phyloP scores from a whole-genome alignment of 2,113 vertebrate genomes.

The Etheostoma cragini region DNA sequence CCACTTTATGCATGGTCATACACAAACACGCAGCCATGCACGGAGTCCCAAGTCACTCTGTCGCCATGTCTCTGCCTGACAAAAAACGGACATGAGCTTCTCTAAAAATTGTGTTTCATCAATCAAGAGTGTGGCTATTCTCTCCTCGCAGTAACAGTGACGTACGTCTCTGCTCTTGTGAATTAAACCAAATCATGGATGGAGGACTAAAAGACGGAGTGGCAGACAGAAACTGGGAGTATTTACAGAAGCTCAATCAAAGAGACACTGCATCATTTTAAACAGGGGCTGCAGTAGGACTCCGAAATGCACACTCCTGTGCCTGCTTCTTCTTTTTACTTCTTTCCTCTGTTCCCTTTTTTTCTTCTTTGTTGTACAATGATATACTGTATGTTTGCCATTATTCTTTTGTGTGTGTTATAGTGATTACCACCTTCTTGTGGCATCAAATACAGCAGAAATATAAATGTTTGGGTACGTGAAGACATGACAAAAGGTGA shows the following conservation, averaged over 20 bases:
- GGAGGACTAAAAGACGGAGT: neutral
- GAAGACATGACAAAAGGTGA: neutral
- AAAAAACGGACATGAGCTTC: conserved; percentile 33
- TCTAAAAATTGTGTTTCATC: conserved; percentile 42
- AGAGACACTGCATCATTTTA: neutral
- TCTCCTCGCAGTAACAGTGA: neutral
- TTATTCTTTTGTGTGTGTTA: neutral
- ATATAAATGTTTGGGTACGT: neutral
- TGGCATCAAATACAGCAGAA: neutral
- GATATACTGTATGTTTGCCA: neutral
- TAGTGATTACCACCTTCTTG: neutral
- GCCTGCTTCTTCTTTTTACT: neutral
- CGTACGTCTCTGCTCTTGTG: conserved; percentile 1
- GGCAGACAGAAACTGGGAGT: conserved; percentile 24
- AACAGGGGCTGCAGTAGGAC: neutral
- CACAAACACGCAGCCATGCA: neutral
- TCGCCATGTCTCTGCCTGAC: conserved; percentile 13
- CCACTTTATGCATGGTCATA: neutral
- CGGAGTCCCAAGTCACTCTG: neutral
- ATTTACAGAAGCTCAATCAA: conserved; percentile 21
- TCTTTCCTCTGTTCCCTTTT: neutral
- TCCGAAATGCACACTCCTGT: neutral
- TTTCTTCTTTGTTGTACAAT: neutral
- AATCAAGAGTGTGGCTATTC: conserved; percentile 25
- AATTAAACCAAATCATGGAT: conserved; percentile 12